Evolutionary conservation across 2,888 invertebrate species (phyloP).

Genomic region (Calameuta filiformis): DNA sequence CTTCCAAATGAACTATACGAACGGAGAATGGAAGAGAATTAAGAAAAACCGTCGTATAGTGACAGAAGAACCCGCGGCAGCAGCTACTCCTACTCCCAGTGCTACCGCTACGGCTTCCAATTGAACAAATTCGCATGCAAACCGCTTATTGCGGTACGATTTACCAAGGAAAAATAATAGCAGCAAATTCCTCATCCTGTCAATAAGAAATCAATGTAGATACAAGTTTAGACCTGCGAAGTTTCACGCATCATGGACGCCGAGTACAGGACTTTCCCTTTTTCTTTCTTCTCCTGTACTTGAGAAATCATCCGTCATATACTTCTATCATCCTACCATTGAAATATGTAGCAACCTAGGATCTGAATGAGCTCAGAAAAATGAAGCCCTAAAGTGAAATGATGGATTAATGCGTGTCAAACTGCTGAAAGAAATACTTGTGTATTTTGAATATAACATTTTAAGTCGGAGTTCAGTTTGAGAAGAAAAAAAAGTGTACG

Average conservation of each 20-base stretch:
- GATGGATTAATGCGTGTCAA: neutral
- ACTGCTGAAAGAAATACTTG: neutral
- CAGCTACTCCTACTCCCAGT: slow-evolving; percentile 39
- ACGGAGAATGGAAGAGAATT: slow-evolving; percentile 96
- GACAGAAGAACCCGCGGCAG: slow-evolving; percentile 54
- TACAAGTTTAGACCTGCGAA: neutral
- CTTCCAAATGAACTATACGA: slow-evolving; percentile 98
- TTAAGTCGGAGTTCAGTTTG: neutral
- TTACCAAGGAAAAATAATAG: neutral
- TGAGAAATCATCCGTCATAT: neutral
- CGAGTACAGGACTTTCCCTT: neutral
- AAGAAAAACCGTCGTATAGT: slow-evolving; percentile 87
- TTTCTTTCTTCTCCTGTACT: neutral
- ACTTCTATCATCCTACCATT: neutral
- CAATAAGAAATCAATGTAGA: neutral
- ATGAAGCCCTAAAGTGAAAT: neutral
- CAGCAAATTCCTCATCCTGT: neutral
- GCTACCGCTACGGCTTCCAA: slow-evolving; percentile 55
- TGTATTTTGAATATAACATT: neutral
- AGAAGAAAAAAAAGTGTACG: neutral
- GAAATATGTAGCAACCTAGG: neutral
- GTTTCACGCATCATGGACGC: neutral
- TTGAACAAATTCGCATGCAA: slow-evolving; percentile 28
- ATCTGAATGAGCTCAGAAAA: neutral
- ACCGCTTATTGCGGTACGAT: neutral